Base-by-base conservation (phyloP, 2,888 invertebrate species). In the Mystacides longicornis region DNA sequence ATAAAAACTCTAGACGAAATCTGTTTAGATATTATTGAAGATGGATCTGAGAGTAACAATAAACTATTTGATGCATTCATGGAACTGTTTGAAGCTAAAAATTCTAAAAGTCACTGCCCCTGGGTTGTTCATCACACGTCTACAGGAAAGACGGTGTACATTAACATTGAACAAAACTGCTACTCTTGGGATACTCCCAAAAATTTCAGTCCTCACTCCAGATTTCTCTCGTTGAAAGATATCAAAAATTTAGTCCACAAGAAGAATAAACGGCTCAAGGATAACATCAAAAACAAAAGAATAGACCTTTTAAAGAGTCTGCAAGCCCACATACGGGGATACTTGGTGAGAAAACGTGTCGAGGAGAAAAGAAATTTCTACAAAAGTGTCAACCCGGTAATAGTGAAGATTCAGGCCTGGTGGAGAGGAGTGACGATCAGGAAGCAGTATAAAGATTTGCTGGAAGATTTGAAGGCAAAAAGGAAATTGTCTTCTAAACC, bases 321-420 rank as follows among this genome's bases (percentile, higher is more conserved):
- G 37, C 86, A 87, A 70, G 82, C 84, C 1, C 68, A 71, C 47
- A 74, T 77, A 51, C 74, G 81, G 62, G 86, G 86, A 16, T 82
- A 78, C 65, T 66, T 85, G 31, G 67, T 77, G 2, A 76, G 86
- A 48, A 75, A 75, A 65, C 67, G 61, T 43, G 62, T 77, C n/a
- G 69, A 67, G 5, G 14, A 50, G 4, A 18, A 49, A 33, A 48
- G 21, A n/a, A 42, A 31, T 11, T 55, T 54, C 16, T 48, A 27
- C 7, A 67, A 70, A 57, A 66, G 72, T 19, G 75, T 80, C 64
- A 66, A 71, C 27, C 61, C 67, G 1, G 71, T 67, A 63, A 66
- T 81, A 45, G 64, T 80, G 3, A 71, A 67, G 63, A 80, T 82
- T 60, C 81, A 86, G 74, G 72, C 82, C 1, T 85, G 83, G 81